These are phyloP conservation scores for Lasioglossum morio DNA, from an alignment of 2,888 invertebrate genomes.

Conservation along the genomic window DNA sequence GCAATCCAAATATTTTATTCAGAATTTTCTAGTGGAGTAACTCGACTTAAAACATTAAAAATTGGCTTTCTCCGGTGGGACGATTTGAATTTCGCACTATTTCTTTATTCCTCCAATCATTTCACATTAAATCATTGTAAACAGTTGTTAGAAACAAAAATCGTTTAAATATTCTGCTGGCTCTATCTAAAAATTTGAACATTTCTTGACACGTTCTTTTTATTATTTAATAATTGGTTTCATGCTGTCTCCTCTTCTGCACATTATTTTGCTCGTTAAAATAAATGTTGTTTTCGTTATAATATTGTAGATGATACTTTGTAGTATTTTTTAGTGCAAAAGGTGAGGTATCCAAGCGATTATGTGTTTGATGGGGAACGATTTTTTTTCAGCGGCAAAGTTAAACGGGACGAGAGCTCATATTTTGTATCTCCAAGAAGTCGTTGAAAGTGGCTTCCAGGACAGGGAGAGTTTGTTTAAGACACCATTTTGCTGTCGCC, in stretches of 20 bases:
- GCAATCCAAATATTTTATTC: neutral
- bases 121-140: neutral
- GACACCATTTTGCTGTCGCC: conserved; percentile 74
- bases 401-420: neutral
- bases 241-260: neutral
- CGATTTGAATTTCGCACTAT: neutral
- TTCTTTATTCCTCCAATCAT: neutral
- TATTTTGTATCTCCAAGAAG: conserved; percentile 24
- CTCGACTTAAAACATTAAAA: neutral
- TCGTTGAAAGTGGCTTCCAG: conserved; percentile 8
- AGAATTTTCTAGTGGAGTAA: neutral
- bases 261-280: neutral
- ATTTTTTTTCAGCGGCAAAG: neutral
- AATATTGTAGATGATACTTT: neutral
- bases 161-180: neutral
- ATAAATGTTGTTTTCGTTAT: neutral
- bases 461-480: conserved; percentile 38
- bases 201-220: neutral
- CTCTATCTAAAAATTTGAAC: neutral
- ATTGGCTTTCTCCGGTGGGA: neutral
- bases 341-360: neutral
- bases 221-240: neutral
- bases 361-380: neutral
- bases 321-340: neutral
- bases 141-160: neutral